Evolutionary conservation across 2,113 vertebrate species (phyloP).

Genomic region (Tringa solitaria): DNA sequence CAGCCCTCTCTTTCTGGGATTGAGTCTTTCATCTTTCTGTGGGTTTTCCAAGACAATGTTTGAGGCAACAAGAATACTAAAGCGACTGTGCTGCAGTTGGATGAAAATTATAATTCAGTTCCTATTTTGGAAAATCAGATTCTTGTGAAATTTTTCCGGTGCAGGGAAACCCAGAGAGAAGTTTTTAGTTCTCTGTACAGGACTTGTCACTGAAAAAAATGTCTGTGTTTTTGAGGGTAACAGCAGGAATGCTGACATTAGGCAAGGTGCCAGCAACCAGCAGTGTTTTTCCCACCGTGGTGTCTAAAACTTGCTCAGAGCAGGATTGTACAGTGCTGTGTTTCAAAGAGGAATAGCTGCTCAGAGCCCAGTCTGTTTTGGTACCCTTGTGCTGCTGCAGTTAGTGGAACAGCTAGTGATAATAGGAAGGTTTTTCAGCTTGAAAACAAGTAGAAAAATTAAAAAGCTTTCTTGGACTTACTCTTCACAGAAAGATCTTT

Average conservation of each 20-base stretch:
- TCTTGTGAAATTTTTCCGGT: background rate
- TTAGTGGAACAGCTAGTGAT: background rate
- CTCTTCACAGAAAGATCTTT: background rate
- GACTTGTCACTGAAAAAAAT: background rate
- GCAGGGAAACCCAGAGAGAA: background rate
- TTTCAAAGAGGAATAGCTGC: conserved; percentile 54
- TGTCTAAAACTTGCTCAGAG: conserved; percentile 45
- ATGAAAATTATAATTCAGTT: background rate
- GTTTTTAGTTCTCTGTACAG: background rate
- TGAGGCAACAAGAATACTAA: background rate
- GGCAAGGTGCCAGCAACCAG: conserved; percentile 60
- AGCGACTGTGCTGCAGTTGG: background rate
- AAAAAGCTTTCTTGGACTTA: background rate
- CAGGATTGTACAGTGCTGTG: background rate
- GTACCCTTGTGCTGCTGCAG: background rate
- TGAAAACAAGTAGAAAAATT: conserved; percentile 19
- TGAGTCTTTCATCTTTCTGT: conserved; percentile 10
- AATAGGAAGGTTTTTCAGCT: conserved; percentile 9
- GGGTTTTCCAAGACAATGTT: background rate
- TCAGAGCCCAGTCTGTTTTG: background rate
- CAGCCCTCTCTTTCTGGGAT: conserved; percentile 33
- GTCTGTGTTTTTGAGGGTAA: conserved; percentile 36
- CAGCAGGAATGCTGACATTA: conserved; percentile 52
- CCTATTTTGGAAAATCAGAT: background rate
- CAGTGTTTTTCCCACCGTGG: conserved; percentile 49